These are phyloP conservation scores for Caenorhabditis wallacei DNA, from an alignment of 2,888 invertebrate genomes.

Conservation along the genomic window DNA sequence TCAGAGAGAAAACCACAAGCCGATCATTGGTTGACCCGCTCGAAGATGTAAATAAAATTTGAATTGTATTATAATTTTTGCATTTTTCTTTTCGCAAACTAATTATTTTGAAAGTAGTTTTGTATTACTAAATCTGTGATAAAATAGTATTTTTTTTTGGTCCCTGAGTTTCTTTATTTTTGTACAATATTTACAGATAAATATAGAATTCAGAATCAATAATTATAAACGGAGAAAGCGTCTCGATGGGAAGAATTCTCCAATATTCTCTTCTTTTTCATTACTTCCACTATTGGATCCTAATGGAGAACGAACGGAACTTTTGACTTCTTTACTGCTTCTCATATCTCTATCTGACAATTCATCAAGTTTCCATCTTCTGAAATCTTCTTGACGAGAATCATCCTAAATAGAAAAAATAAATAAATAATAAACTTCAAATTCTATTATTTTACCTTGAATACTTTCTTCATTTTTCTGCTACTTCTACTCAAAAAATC, in stretches of 20 bases:
- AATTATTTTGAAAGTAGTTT: not conserved
- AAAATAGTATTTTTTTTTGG: slow-evolving; percentile 19
- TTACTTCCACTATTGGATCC: slow-evolving; percentile 10
- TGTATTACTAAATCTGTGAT: slow-evolving; percentile 28
- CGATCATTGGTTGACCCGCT: slow-evolving; percentile 94
- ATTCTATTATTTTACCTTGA: slow-evolving; percentile 23
- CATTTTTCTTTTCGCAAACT: slow-evolving; percentile 22
- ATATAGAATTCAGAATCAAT: not conserved
- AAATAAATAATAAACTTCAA: not conserved
- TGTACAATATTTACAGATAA: slow-evolving; percentile 30
- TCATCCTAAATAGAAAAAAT: slow-evolving; percentile 31
- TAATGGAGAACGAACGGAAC: slow-evolving; percentile 36
- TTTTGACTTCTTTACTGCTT: slow-evolving; percentile 60
- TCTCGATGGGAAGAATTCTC: slow-evolving; percentile 63
- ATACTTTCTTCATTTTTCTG: slow-evolving; percentile 54
- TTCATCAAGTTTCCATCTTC: slow-evolving; percentile 57
- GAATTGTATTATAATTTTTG: slow-evolving; percentile 6
- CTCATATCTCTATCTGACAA: slow-evolving; percentile 59
- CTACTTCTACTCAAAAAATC: slow-evolving; percentile 43
- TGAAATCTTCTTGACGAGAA: slow-evolving; percentile 56
- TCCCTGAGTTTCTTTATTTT: slow-evolving; percentile 34
- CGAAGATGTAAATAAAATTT: slow-evolving; percentile 86
- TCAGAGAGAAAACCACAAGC: slow-evolving; percentile 94
- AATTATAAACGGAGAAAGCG: slow-evolving; percentile 23
- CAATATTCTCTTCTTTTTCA: slow-evolving; percentile 48